Evolutionary conservation across 1,140 invertebrate genomes (phyloP).

Genomic region (Ladona fulva): DNA sequence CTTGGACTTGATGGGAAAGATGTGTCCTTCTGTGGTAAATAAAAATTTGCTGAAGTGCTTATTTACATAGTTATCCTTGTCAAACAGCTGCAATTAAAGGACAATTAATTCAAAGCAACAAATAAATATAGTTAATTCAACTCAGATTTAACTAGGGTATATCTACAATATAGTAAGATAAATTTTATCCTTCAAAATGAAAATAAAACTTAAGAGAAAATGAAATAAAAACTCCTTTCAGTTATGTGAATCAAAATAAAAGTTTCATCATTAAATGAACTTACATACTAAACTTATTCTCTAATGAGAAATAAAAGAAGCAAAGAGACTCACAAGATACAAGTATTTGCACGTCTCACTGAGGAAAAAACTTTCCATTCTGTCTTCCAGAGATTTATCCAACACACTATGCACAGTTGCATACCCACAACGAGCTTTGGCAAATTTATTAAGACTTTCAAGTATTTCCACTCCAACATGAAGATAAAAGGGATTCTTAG

Average conservation of each 20-base stretch:
- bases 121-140: no score
- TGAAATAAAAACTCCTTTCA: no score
- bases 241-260: no score
- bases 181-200: no score
- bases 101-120: no score
- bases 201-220: no score
- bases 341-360: conserved; percentile 66
- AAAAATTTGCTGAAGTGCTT: conserved; percentile 44
- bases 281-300: no score
- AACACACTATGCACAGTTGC: conserved; percentile 60
- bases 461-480: conserved; percentile 58
- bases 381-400: conserved; percentile 56
- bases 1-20: conserved; percentile 45
- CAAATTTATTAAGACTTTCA: conserved; percentile 48
- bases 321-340: conserved; percentile 44
- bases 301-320: no score
- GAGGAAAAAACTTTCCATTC: conserved; percentile 65
- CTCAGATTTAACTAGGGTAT: no score
- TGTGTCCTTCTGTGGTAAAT: conserved; percentile 61
- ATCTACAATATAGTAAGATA: no score
- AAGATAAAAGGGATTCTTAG: conserved; percentile 61
- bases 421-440: conserved; percentile 55
- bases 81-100: conserved; percentile 50
- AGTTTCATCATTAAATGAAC: no score
- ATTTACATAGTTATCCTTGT: conserved; percentile 55